Percentiles rank a stretch among this genome's conserved stretches.
These are phyloP conservation scores for Adela reaumurella DNA, from an alignment of 2,888 invertebrate species.

Conservation along the genomic window DNA sequence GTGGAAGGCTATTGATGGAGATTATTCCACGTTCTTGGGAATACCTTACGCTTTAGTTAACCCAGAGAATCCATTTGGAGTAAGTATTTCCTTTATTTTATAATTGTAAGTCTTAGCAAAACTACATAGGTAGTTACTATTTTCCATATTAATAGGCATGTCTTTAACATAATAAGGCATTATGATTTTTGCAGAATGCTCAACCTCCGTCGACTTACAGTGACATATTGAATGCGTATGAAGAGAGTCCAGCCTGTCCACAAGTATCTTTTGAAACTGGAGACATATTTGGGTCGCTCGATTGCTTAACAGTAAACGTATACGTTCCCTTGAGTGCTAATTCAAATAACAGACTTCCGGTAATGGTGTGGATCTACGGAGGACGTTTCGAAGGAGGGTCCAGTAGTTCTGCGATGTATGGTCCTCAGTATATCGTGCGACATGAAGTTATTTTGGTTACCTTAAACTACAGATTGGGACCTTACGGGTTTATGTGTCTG, in stretches of 20 bases:
- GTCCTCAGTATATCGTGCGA: slow-evolving; percentile 23
- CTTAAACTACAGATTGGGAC: slow-evolving; percentile 25
- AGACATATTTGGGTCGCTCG: slow-evolving; percentile 17
- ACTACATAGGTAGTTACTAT: too few relatives aligned
- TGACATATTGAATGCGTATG: slow-evolving; percentile 23
- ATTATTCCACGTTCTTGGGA: slow-evolving; percentile 38
- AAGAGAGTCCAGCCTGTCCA: slow-evolving; percentile 27
- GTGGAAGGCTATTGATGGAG: slow-evolving; percentile 30
- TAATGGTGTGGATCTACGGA: slow-evolving; percentile 27
- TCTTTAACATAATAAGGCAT: too few relatives aligned
- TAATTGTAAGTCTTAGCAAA: too few relatives aligned
- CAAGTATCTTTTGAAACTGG: slow-evolving; percentile 19
- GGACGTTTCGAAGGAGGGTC: slow-evolving; percentile 21
- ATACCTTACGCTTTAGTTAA: slow-evolving; percentile 41
- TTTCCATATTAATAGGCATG: too few relatives aligned
- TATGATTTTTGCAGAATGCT: slow-evolving; percentile 20
- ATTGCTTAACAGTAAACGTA: slow-evolving; percentile 26
- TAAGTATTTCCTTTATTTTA: slow-evolving; percentile 21
- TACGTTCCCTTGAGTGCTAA: slow-evolving; percentile 22
- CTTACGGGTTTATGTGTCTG: slow-evolving; percentile 33
- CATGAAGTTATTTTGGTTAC: slow-evolving; percentile 27
- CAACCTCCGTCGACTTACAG: slow-evolving; percentile 18
- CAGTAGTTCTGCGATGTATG: slow-evolving; percentile 15
- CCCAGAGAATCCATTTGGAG: slow-evolving; percentile 37
- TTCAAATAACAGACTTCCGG: slow-evolving; percentile 20